Evolutionary conservation across 2,888 invertebrate species (phyloP).

Genomic region (Eristalis intricaria): DNA sequence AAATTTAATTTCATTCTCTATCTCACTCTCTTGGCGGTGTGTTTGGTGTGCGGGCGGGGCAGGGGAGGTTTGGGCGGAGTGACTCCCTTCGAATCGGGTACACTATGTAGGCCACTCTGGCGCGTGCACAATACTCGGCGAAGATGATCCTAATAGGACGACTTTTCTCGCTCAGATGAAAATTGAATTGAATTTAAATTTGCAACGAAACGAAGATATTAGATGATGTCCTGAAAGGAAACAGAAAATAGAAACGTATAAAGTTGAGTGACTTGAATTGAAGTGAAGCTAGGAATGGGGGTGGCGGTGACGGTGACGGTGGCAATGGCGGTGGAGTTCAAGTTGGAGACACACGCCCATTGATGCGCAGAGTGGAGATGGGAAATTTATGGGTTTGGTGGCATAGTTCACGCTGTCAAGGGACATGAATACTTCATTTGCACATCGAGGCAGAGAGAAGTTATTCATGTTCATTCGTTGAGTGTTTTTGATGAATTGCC

Average conservation of each 20-base stretch:
- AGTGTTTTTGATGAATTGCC: background rate
- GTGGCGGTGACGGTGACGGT: too few relatives aligned
- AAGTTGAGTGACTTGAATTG: background rate
- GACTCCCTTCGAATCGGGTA: background rate
- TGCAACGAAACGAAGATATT: constrained; percentile 24
- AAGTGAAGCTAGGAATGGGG: background rate
- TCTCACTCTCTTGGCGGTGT: constrained; percentile 8
- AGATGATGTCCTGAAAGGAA: constrained; percentile 2
- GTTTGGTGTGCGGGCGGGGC: background rate
- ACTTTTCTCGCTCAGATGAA: constrained; percentile 41
- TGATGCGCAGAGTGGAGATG: background rate
- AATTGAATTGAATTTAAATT: constrained; percentile 48
- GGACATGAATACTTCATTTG: background rate
- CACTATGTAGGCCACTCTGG: background rate
- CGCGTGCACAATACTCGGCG: background rate
- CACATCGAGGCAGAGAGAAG: too few relatives aligned
- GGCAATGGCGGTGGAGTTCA: too few relatives aligned
- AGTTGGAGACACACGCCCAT: too few relatives aligned
- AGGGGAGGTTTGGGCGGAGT: too few relatives aligned
- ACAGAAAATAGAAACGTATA: background rate
- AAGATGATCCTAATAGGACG: constrained; percentile 29
- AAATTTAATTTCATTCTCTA: constrained; percentile 51
- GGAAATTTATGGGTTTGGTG: background rate
- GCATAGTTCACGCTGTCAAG: background rate
- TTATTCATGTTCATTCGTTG: background rate